phyloP scores from a whole-genome alignment of 2,888 invertebrate species.

The Xestia c-nigrum region DNA sequence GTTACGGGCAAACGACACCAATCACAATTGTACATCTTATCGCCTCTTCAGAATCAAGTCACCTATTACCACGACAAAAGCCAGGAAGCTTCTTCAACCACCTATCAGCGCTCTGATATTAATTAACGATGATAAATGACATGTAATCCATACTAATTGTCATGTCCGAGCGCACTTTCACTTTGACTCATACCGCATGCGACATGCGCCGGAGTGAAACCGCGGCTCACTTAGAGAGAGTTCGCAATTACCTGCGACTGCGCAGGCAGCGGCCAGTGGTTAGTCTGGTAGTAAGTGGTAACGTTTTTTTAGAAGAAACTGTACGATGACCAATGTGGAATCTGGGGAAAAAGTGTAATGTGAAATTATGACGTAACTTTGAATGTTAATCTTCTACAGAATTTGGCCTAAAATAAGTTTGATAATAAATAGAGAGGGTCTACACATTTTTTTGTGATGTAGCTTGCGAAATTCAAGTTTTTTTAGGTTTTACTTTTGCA shows the following conservation, averaged over 20 bases:
- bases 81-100: constrained; percentile 19
- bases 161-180: constrained; percentile 70
- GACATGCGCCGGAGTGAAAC: constrained; percentile 64
- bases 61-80: constrained; percentile 15
- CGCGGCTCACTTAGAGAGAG: constrained; percentile 64
- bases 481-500: no score
- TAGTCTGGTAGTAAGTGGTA: constrained; percentile 23
- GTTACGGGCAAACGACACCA: background rate
- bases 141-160: constrained; percentile 69
- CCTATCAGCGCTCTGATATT: constrained; percentile 40
- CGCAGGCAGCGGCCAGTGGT: constrained; percentile 14
- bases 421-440: background rate
- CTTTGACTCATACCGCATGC: constrained; percentile 71
- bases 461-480: no score
- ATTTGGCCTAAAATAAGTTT: background rate
- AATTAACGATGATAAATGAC: constrained; percentile 65
- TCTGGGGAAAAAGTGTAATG: constrained; percentile 1
- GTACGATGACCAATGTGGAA: background rate
- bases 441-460: no score
- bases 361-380: constrained; percentile 3
- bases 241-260: constrained; percentile 65
- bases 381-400: background rate
- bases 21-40: background rate
- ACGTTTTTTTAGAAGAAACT: constrained; percentile 27
- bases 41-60: background rate